Evolutionary conservation across 2,888 invertebrate species (phyloP).

Genomic region (Blastobasis lacticolella): DNA sequence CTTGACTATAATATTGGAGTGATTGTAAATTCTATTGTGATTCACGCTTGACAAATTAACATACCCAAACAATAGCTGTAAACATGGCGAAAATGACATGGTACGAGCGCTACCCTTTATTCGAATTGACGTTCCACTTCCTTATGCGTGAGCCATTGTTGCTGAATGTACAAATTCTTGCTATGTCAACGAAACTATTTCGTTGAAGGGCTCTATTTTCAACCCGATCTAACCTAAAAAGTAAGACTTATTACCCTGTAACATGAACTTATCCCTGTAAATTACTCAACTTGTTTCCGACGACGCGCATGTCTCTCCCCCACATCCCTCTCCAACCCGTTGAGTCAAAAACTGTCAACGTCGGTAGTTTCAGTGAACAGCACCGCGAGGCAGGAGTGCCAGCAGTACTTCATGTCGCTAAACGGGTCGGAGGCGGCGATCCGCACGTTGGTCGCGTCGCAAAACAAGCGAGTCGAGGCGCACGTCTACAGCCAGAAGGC

Average conservation of each 20-base stretch:
- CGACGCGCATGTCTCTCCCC: too few species aligned
- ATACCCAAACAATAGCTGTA: conserved; percentile 17
- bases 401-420: conserved; percentile 66
- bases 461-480: conserved; percentile 63
- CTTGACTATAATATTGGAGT: conserved; percentile 36
- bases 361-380: conserved; percentile 67
- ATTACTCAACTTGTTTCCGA: too few species aligned
- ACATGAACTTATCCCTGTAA: too few species aligned
- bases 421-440: conserved; percentile 75
- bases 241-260: too few species aligned
- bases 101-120: conserved; percentile 12
- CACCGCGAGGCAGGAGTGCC: conserved; percentile 61
- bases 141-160: conserved; percentile 1
- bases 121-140: conserved; percentile 17
- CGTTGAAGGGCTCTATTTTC: too few species aligned
- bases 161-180: too few species aligned
- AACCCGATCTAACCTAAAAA: too few species aligned
- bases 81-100: conserved; percentile 10
- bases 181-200: too few species aligned
- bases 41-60: conserved; percentile 32
- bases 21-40: conserved; percentile 40
- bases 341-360: conserved; percentile 20
- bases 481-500: conserved; percentile 67
- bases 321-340: too few species aligned
- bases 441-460: conserved; percentile 66